A percentile compares a stretch with the other conserved stretches of the same genome.
Evolutionary conservation across 2,888 invertebrate genomes (phyloP).

Genomic region (Acrobasis suavella): DNA sequence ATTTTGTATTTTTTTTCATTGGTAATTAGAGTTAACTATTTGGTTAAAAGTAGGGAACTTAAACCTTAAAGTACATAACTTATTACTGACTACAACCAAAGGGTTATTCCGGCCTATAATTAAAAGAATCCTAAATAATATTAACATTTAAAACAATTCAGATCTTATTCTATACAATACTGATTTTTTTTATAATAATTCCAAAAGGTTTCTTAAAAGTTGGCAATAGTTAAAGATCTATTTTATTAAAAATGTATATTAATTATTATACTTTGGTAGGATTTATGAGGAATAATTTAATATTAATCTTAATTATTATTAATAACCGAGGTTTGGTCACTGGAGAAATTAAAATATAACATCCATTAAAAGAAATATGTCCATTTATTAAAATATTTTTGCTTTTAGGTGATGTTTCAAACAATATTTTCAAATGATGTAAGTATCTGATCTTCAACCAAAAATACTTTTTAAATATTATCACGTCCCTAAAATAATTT

Average conservation of each 20-base stretch:
- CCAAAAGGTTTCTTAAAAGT: conserved; percentile 16
- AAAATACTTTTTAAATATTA: too few relatives aligned
- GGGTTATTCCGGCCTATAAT: conserved; percentile 66
- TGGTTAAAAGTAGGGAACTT: not conserved
- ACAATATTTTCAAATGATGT: too few relatives aligned
- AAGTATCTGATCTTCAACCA: too few relatives aligned
- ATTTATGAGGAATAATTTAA: conserved; percentile 12
- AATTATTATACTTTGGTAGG: conserved; percentile 18
- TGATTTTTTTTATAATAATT: conserved; percentile 32
- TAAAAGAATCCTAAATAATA: conserved; percentile 32
- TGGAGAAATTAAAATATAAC: conserved; percentile 8
- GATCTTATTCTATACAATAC: conserved; percentile 42
- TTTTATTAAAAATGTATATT: conserved; percentile 11
- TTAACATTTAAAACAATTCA: conserved; percentile 36
- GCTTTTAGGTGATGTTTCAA: too few relatives aligned
- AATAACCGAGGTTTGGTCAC: conserved; percentile 21
- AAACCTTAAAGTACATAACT: conserved; percentile 38
- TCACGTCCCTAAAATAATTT: too few relatives aligned
- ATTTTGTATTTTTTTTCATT: too few relatives aligned
- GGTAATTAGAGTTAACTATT: too few relatives aligned
- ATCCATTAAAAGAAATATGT: not conserved
- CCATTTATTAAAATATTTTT: too few relatives aligned
- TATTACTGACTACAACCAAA: conserved; percentile 48
- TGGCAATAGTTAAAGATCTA: conserved; percentile 13
- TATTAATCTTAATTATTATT: conserved; percentile 2